Conservation (phyloP, 2,797 vertebrate genomes). For the Cynodonichthys magdalenae region DNA sequence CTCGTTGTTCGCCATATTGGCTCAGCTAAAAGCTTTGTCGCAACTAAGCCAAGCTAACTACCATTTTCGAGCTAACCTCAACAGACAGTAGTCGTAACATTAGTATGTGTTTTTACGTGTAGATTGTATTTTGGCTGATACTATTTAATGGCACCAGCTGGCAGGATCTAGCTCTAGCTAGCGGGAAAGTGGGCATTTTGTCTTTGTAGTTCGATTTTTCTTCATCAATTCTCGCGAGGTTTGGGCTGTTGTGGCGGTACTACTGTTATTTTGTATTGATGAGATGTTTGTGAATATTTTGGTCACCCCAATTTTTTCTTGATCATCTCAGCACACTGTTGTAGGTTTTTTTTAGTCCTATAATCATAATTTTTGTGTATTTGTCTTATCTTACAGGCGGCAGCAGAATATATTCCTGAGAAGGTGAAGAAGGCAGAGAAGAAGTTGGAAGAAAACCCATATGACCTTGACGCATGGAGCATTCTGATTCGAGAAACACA, state of each 20-base stretch:
- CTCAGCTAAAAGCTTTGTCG: constrained; percentile 15
- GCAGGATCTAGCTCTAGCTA: background rate
- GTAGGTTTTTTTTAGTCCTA: background rate
- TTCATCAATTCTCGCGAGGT: background rate
- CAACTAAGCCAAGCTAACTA: background rate
- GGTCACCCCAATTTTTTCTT: background rate
- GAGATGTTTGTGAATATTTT: background rate
- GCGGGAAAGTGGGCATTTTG: too few species aligned
- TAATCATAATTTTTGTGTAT: constrained; percentile 42
- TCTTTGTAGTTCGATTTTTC: background rate
- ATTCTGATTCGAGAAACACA: constrained; percentile 99
- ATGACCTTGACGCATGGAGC: constrained; percentile 99
- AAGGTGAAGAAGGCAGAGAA: constrained; percentile 99
- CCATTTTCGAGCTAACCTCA: background rate
- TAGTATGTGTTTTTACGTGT: accelerated
- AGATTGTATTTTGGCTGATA: background rate
- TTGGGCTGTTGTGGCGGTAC: background rate
- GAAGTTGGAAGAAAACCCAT: constrained; percentile 99
- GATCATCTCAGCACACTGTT: background rate
- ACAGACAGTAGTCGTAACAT: accelerated
- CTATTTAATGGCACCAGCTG: background rate
- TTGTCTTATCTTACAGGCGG: constrained; percentile 79
- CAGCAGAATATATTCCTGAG: constrained; percentile 96
- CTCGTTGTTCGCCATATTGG: constrained; percentile 31
- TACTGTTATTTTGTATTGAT: background rate